Evolutionary conservation across 2,797 vertebrate genomes (phyloP), one percentile per base, ranked within the genome.

Genomic region (Sparidentex hasta): DNA sequence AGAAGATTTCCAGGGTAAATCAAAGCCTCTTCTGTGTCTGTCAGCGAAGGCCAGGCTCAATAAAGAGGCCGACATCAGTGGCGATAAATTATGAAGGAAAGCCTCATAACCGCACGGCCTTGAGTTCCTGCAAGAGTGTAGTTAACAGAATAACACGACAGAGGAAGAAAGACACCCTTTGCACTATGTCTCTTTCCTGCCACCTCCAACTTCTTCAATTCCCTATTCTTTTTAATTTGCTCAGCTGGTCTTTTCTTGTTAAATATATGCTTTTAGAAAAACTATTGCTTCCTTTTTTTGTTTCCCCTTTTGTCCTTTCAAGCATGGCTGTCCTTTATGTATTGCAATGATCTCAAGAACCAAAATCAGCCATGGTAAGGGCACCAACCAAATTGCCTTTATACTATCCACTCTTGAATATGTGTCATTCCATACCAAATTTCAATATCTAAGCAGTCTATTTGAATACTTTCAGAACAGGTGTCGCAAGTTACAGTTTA

Each of bases 1-100:
- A 61, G 50, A 88, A 84, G 78, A 82, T 82, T 91, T 81, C 83
- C 71, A 44, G 76, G 78, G 69, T 88, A 87, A 90, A 90, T 91
- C 88, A 92, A 89, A 92, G 76, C 65, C 71, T 82, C 38, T 85
- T 90, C 76, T 76, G 66, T 58, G 82, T 87, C 83, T 88, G 84
- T 89, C 88, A 86, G 82, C 4, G 78, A 91, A 89, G 90, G 90
- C 90, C 91, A 88, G 68, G 64, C 74, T 87, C 88, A 88, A 89
- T 88, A 89, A 85, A 90, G 76, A 25, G 82, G 64, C 73, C 51
- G 18, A 88, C 80, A 80, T 65, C 57, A 21, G 76, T 21, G 54
- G 74, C 65, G 82, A 78, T 87, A 83, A 86, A 88, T 91, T 82
- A 92, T 78, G 82, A 89, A 92, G 83, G 80, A 65, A 64, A 82